These are phyloP conservation scores for Cyclophora albipunctata DNA, from an alignment of 2,888 invertebrate species.

Conservation along the genomic window DNA sequence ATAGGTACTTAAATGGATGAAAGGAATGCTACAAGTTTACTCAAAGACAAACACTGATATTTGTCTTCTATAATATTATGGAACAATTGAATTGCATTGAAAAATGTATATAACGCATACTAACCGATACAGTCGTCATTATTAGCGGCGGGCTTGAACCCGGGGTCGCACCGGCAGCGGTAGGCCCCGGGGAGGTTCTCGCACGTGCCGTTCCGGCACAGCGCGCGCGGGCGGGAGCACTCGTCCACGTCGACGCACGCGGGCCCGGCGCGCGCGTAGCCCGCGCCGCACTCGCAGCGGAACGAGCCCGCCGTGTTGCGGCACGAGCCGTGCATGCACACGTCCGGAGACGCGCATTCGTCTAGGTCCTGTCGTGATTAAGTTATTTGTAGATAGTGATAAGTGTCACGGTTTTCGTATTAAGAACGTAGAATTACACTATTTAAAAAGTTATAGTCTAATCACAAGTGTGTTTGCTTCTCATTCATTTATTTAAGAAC, in stretches of 20 bases:
- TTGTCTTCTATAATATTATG: background rate
- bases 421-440: too few species aligned
- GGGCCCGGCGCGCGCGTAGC: conserved; percentile 78
- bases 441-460: too few species aligned
- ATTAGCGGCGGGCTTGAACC: conserved; percentile 84
- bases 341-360: conserved; percentile 82
- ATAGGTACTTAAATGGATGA: background rate
- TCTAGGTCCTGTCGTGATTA: conserved; percentile 35
- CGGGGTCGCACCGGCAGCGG: conserved; percentile 83
- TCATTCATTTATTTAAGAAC: too few species aligned
- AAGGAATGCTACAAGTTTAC: background rate
- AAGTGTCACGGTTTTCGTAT: too few species aligned
- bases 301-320: conserved; percentile 84
- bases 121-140: conserved; percentile 86
- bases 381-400: too few species aligned
- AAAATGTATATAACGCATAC: conserved; percentile 16
- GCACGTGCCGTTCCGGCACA: conserved; percentile 85
- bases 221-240: conserved; percentile 81
- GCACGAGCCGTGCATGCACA: conserved; percentile 86
- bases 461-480: too few species aligned
- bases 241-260: conserved; percentile 84
- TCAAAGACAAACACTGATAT: background rate
- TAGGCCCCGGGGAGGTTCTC: conserved; percentile 82
- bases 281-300: conserved; percentile 82
- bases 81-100: background rate